Conservation (phyloP, 2,888 invertebrate species). For the Onthophagus sagittarius region DNA sequence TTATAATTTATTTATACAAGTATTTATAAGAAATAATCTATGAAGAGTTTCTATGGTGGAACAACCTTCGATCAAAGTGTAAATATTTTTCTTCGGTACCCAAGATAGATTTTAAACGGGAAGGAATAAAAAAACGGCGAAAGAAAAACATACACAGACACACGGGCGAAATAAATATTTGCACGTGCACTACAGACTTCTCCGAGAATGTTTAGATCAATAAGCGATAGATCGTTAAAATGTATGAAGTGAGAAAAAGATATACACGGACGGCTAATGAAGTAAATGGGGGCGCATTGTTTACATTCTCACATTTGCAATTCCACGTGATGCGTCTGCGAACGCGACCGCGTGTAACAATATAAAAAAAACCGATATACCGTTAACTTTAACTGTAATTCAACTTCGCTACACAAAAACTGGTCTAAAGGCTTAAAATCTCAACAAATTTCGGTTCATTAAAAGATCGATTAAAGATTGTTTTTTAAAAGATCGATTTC, state of each 20-base stretch:
- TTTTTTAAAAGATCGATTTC: too few species aligned
- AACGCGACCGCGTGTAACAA: background rate
- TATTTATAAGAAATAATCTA: too few species aligned
- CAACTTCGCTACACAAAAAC: background rate
- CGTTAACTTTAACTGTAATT: background rate
- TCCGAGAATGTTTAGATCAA: constrained; percentile 6
- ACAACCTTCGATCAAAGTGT: too few species aligned
- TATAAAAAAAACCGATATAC: background rate
- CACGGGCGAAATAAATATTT: constrained; percentile 13
- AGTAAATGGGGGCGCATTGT: background rate
- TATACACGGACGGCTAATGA: background rate
- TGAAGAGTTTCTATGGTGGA: too few species aligned
- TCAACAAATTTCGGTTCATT: too few species aligned
- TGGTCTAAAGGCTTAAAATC: too few species aligned
- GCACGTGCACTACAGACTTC: background rate
- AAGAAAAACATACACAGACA: constrained; percentile 14
- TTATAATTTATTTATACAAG: too few species aligned
- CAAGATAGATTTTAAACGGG: background rate
- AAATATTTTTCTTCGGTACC: background rate
- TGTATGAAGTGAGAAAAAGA: background rate
- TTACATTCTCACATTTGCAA: background rate
- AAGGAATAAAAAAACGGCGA: background rate
- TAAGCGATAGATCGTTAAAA: background rate
- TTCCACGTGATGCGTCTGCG: background rate
- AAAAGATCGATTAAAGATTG: too few species aligned